phyloP scores from a whole-genome alignment of 2,113 vertebrate genomes.

The Apodemus speciosus region DNA sequence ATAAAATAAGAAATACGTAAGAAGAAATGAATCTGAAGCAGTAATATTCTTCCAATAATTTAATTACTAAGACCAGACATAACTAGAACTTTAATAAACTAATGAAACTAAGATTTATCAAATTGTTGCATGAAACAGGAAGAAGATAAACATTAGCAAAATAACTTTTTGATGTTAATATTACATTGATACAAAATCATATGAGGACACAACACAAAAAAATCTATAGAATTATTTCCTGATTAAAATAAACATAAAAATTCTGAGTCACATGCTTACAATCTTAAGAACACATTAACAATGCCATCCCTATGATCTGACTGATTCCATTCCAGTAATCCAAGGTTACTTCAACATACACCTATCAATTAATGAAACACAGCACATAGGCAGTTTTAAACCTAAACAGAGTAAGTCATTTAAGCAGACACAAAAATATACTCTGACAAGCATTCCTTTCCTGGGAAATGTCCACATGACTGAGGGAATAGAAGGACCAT shows the following conservation, averaged over 20 bases:
- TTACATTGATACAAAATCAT: not conserved
- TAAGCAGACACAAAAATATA: not conserved
- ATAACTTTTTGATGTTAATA: not conserved
- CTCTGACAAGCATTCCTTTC: not conserved
- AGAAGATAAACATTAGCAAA: not conserved
- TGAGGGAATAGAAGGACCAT: not conserved
- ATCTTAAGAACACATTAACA: not conserved
- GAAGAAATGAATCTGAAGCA: not conserved
- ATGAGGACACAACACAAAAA: not conserved
- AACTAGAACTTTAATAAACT: not conserved
- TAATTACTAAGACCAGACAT: not conserved
- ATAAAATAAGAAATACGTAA: not conserved
- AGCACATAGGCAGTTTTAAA: not conserved
- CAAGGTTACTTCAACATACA: not conserved
- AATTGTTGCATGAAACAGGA: not conserved
- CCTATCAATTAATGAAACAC: not conserved
- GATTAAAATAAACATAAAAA: not conserved
- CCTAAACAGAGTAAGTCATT: not conserved
- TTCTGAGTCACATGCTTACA: not conserved
- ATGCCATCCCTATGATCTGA: not conserved
- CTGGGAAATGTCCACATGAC: not conserved
- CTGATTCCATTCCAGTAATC: not conserved
- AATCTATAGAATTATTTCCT: not conserved
- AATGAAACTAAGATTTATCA: not conserved
- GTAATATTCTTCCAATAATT: not conserved